phyloP scores from a whole-genome alignment of 1,140 invertebrate species.

The Vanessa atalanta region DNA sequence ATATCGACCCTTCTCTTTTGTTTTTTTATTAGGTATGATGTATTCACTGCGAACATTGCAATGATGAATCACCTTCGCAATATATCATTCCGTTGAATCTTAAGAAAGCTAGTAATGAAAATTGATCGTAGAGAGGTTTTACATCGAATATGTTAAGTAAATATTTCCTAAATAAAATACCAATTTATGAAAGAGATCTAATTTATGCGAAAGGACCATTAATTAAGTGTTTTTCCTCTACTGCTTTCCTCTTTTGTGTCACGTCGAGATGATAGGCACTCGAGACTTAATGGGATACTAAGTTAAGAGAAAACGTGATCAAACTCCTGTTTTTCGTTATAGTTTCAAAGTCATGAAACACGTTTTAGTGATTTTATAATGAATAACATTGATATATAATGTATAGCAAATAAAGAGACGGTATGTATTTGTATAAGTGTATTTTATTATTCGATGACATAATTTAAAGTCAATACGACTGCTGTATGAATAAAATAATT shows the following conservation, averaged over 20 bases:
- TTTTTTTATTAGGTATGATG: slow-evolving; percentile 51
- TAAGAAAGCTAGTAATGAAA: slow-evolving; percentile 26
- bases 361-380: neutral
- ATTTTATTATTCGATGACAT: neutral
- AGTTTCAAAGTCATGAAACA: neutral
- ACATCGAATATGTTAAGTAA: neutral
- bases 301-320: slow-evolving; percentile 25
- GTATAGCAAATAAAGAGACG: too few relatives aligned
- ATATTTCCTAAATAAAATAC: neutral
- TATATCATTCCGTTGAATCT: slow-evolving; percentile 17
- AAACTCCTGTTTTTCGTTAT: slow-evolving; percentile 22
- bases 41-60: slow-evolving; percentile 32
- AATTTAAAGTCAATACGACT: neutral
- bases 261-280: slow-evolving; percentile 36
- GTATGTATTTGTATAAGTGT: too few relatives aligned
- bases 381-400: too few relatives aligned
- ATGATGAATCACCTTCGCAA: slow-evolving; percentile 46
- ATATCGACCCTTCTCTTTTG: slow-evolving; percentile 59
- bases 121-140: neutral
- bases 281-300: slow-evolving; percentile 32
- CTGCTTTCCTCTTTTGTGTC: slow-evolving; percentile 23
- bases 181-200: neutral
- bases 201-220: slow-evolving; percentile 5
- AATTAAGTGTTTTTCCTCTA: slow-evolving; percentile 34
- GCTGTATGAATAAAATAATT: neutral